Evolutionary conservation across 92 coral and sea anemone genomes (phyloP), one percentile per base, ranked within the genome.

Genomic region (Palythoa caribaeorum): DNA sequence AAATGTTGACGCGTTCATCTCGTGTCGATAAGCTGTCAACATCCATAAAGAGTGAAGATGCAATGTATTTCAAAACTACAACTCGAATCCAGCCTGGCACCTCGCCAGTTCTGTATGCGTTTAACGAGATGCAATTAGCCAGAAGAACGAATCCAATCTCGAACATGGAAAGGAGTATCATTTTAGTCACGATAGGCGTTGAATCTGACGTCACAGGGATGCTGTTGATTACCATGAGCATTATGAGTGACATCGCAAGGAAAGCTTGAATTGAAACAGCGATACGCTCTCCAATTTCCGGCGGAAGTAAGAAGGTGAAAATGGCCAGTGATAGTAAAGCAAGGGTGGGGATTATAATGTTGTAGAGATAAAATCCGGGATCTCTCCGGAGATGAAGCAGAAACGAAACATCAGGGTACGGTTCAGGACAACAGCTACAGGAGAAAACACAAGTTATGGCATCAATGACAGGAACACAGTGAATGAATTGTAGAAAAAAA

Each of bases 151-250:
- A 83, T 5, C 98, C 98, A 20, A 94, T 93, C 85, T 93, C 93
- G 83, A 94, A 93, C 98, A 94, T 89, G 35, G 94, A 80, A 16
- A 86, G 70, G 89, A 89, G 72, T 19, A 94, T 79, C 80, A 94
- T 88, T 44, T 76, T 90, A 12, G 92, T 90, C 11, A 96, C 54
- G 65, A 96, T 91, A 51, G 98, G 98, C 40, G 96, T 91, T 14
- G 98, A 91, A 38, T 94, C 98, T 78, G 98, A 96, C 36, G 94
- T 96, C 78, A 94, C 95, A 11, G 98, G 98, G 52, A 95, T 94
- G 70, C 62, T 83, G 35, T 83, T 92, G 60, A 95, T 90, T 47
- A 96, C 94, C 78, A 90, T 96, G 3, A 96, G 89, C 90, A 96
- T 95, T 71, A 96, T 93, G 44, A 96, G 93, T 13, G 97, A 84